phyloP scores from a whole-genome alignment of 1,140 invertebrate species.

The Asbolus verrucosus region DNA sequence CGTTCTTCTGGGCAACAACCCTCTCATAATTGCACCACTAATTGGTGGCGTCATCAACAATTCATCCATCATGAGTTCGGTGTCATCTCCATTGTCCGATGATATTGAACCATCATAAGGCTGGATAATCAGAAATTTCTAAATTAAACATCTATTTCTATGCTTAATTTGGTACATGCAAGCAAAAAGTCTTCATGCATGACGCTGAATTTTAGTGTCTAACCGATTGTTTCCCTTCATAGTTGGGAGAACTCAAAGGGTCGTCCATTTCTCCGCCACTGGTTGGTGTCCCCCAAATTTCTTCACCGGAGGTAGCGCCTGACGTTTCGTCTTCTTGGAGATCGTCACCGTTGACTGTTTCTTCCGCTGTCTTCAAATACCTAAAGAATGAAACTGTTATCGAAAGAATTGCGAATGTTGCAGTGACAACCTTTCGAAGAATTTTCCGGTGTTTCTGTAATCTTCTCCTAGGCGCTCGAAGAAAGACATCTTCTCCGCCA shows the following conservation, averaged over 20 bases:
- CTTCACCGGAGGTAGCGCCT: conserved; percentile 83
- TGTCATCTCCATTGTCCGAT: conserved; percentile 75
- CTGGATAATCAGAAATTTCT: conserved; percentile 47
- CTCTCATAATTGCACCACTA: conserved; percentile 73
- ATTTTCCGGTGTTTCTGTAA: conserved; percentile 68
- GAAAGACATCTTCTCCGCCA: conserved; percentile 84
- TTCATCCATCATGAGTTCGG: conserved; percentile 79
- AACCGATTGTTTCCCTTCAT: conserved; percentile 75
- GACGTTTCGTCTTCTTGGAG: conserved; percentile 77
- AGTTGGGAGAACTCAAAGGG: conserved; percentile 72
- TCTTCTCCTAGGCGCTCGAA: conserved; percentile 72
- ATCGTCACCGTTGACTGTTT: conserved; percentile 67
- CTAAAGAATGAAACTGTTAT: conserved; percentile 48
- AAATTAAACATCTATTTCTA: too few relatives aligned
- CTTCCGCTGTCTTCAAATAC: conserved; percentile 65
- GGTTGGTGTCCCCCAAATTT: conserved; percentile 87
- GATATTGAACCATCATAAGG: conserved; percentile 69
- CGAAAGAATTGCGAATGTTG: too few relatives aligned
- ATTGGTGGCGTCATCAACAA: conserved; percentile 77
- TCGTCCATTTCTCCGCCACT: conserved; percentile 84
- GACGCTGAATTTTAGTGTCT: too few relatives aligned
- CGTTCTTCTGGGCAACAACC: conserved; percentile 74
- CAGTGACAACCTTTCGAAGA: conserved; percentile 69
- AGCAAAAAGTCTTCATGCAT: conserved; percentile 15
- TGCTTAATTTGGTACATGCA: too few relatives aligned